Base-by-base conservation (phyloP, 2,888 invertebrate genomes). In the Chaetogeoica ovagalla region DNA sequence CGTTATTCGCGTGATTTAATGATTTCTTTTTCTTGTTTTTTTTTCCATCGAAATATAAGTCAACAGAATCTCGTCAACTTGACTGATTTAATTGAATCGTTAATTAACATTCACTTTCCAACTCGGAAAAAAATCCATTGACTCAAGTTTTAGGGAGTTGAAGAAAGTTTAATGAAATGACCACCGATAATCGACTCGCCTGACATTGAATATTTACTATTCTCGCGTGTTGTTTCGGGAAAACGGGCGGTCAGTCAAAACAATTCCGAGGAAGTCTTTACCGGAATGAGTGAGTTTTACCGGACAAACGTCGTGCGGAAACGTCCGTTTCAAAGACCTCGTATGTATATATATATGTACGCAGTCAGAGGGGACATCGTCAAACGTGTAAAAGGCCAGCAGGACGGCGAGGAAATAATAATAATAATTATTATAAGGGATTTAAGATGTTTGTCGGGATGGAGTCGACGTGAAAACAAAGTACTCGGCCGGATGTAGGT, bases 401-500 rank as follows among this genome's bases (percentile, higher is more conserved):
- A 30, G 30, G 30, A 30, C n/a, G 72, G 7, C 15, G 48, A 23
- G 1, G 21, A 73, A 52, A 62, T 62, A 62, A 62, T 52, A 52
- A 62, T 62, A 62, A 62, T 52, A 62, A 62, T 73, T 62, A 62
- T 62, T 62, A 30, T 30, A 52, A 52, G 30, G 72, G 48, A 48
- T 30, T 48, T 37, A 52, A 73, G 62, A 52, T n/a, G n/a, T 52
- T 48, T 8, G 17, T 17, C 30, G 17, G 43, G 19, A 23, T 17
- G 8, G 2, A 23, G n/a, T 6, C 15, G 69, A 9, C n/a, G 2
- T 30, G 37, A 62, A 62, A 60, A 23, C 23, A 23, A 6, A 43
- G 48, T 60, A 21, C 0, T 9, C 8, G 17, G 17, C 17, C 5
- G 43, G 43, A 1, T 43, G 43, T 2, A 1, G 43, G 43, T 43